Evolutionary conservation across 1,140 invertebrate genomes (phyloP), one percentile per base, ranked within the genome.

Genomic region (Zeugodacus cucurbitae): DNA sequence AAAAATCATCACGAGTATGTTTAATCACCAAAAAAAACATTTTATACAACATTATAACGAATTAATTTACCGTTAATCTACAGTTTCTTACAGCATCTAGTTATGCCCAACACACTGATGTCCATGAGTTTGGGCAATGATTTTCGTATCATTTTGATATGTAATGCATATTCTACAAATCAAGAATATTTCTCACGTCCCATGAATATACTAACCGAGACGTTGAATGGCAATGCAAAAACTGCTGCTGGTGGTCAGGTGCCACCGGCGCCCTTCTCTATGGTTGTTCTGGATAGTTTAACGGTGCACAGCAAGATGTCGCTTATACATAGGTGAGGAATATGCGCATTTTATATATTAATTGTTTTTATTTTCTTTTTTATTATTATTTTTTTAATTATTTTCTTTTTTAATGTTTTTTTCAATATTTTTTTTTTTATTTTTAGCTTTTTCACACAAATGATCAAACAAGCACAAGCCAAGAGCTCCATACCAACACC

Each of bases 301-400:
- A 99, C 98, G 0, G 97, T 99, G 17, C 98, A 99, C 93, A 98
- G 98, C 0, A 99, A 99, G 94, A 99, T 99, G 98, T 98, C 97
- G 89, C 94, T 99, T n/a, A 99, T 99, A 88, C 98, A 99, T 91
- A 89, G 88, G 90, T 90, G 88, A 86, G 32, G 10, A 34, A 37
- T 29, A 32, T n/a, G 41, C 32, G 37, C 22, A 6, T 48, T 22
- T 64, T 48, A 4, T 8, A n/a, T 5, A 59, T n/a, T 34, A 37
- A 14, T 5, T 14, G 29, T n/a, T 32, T 58, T 59, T 22, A 86
- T 86, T 54, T 54, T 26, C 41, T 48, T 48, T 57, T 3, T 48
- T 29, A 26, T 62, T 62, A 3, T 62, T n/a, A 6, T 29, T 54
- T 86, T n/a, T n/a, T n/a, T n/a, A n/a, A n/a, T 59, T 22, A 86